These are phyloP conservation scores for Galeopterus variegatus DNA, from an alignment of 2,113 vertebrate genomes.

Conservation along the genomic window DNA sequence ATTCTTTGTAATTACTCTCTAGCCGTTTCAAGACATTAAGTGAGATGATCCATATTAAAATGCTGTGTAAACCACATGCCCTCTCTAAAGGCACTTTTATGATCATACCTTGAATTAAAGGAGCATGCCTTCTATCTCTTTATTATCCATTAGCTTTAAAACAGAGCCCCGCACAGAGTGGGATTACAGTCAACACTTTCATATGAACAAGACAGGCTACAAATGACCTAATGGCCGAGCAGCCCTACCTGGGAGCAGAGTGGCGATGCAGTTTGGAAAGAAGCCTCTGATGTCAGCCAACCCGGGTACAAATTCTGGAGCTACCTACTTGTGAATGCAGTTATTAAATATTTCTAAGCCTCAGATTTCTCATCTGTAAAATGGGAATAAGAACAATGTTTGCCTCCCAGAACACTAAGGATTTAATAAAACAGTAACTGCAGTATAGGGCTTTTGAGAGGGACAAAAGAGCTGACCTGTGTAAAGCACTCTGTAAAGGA, in stretches of 20 bases:
- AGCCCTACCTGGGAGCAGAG: not conserved
- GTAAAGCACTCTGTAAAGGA: not conserved
- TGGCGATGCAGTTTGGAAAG: not conserved
- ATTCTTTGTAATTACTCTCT: constrained; percentile 16
- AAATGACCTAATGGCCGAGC: not conserved
- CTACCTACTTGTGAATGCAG: not conserved
- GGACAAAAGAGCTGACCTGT: not conserved
- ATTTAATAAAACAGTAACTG: not conserved
- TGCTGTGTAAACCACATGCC: not conserved
- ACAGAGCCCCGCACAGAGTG: not conserved
- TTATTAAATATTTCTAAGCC: not conserved
- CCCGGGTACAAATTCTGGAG: not conserved
- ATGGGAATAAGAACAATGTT: not conserved
- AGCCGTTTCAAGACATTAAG: constrained; percentile 36
- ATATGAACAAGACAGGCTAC: not conserved
- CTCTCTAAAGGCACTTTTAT: not conserved
- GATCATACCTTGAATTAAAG: not conserved
- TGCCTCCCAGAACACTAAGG: not conserved
- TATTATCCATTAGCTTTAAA: not conserved
- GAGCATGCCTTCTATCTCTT: not conserved
- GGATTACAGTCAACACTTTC: not conserved
- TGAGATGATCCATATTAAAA: constrained; percentile 50
- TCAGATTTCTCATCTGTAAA: constrained; percentile 6
- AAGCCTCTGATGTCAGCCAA: not conserved
- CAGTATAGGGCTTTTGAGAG: not conserved